Evolutionary conservation across 2,797 vertebrate genomes (phyloP).

Genomic region (Myotis daubentonii): DNA sequence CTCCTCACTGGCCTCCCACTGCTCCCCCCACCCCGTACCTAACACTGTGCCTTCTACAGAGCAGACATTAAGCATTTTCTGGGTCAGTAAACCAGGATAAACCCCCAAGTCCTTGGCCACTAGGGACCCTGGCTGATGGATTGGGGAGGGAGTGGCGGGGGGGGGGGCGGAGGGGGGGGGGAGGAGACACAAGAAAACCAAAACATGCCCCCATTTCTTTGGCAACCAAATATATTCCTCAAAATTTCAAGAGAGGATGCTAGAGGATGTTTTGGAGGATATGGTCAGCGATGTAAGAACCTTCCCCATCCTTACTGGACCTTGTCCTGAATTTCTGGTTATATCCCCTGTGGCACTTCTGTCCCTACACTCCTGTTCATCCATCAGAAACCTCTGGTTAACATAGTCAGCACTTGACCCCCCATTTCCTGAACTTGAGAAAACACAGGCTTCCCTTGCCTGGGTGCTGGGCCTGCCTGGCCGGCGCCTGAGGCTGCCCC

Average conservation of each 20-base stretch:
- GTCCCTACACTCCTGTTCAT: neutral
- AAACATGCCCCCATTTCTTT: neutral
- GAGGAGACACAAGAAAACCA: neutral
- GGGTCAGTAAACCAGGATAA: conserved; percentile 20
- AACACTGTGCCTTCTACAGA: neutral
- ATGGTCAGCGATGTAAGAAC: neutral
- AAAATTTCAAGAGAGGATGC: neutral
- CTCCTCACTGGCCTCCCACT: neutral
- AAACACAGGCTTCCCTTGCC: neutral
- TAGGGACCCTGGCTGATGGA: neutral
- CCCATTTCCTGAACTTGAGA: neutral
- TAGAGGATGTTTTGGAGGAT: neutral
- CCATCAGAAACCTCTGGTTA: neutral
- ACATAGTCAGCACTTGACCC: neutral
- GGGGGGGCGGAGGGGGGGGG: fast-evolving
- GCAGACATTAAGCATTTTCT: conserved; percentile 13
- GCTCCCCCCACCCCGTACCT: neutral
- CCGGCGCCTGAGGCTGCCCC: neutral
- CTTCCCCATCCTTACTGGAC: neutral
- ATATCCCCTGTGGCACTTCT: neutral
- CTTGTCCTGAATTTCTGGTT: neutral
- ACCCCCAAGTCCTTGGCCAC: neutral
- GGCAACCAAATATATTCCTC: neutral
- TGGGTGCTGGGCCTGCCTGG: neutral
- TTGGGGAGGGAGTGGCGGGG: neutral